These are phyloP conservation scores for Caradrina kadenii DNA, from an alignment of 2,888 invertebrate species.

Conservation along the genomic window DNA sequence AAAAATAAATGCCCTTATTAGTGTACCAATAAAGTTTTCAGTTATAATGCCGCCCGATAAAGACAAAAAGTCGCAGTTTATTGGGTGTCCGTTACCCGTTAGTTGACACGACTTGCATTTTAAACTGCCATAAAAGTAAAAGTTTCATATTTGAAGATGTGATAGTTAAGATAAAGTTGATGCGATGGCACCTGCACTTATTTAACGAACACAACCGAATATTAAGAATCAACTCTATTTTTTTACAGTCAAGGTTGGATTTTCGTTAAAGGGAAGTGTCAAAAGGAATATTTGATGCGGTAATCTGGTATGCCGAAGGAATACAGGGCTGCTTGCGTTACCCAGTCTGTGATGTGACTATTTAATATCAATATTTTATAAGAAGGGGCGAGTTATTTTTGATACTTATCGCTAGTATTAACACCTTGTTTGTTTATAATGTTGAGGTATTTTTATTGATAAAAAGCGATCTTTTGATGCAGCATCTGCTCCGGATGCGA, in stretches of 20 bases:
- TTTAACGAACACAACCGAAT: slow-evolving; percentile 57
- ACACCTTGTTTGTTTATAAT: slow-evolving; percentile 88
- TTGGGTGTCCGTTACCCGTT: slow-evolving; percentile 72
- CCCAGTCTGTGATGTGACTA: slow-evolving; percentile 84
- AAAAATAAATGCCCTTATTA: slow-evolving; percentile 39
- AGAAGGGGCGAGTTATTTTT: slow-evolving; percentile 79
- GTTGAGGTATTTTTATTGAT: slow-evolving; percentile 76
- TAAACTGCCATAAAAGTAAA: slow-evolving; percentile 87
- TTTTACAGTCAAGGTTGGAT: slow-evolving; percentile 39
- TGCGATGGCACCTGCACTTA: slow-evolving; percentile 85
- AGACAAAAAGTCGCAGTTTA: slow-evolving; percentile 66
- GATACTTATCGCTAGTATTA: slow-evolving; percentile 86
- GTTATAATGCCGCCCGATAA: slow-evolving; percentile 51
- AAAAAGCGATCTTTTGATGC: slow-evolving; percentile 72
- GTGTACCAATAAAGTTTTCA: slow-evolving; percentile 48
- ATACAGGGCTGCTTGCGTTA: slow-evolving; percentile 85
- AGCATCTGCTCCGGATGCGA: slow-evolving; percentile 83
- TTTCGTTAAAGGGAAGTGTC: slow-evolving; percentile 55
- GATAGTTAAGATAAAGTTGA: slow-evolving; percentile 86
- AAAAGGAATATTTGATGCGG: slow-evolving; percentile 85
- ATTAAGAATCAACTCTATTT: slow-evolving; percentile 57
- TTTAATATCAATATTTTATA: slow-evolving; percentile 89
- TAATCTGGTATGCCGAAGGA: slow-evolving; percentile 86
- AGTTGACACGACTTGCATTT: slow-evolving; percentile 84
- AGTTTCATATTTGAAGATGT: slow-evolving; percentile 87